Conservation (phyloP, 37 sponge, comb jelly and placozoan species). For the Petrosia ficiformis region DNA sequence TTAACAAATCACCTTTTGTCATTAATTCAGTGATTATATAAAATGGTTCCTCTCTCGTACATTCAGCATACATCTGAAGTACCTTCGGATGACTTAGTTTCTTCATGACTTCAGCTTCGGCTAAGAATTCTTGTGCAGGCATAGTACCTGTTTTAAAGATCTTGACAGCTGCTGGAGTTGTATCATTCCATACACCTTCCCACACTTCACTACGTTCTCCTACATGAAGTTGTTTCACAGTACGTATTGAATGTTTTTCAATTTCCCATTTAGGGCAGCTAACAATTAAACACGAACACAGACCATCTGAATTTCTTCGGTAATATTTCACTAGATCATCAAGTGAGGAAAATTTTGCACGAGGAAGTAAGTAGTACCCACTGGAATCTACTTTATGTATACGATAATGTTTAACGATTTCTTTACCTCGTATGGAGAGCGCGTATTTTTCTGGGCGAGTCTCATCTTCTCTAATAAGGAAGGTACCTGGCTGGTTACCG, state of each 20-base stretch:
- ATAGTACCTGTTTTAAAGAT: conserved; percentile 82
- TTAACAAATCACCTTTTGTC: conserved; percentile 78
- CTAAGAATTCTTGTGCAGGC: conserved; percentile 74
- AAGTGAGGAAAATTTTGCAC: conserved; percentile 68
- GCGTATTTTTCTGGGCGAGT: conserved; percentile 89
- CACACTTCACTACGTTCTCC: conserved; percentile 88
- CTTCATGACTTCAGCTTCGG: conserved; percentile 89
- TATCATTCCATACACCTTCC: conserved; percentile 80
- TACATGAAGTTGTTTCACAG: conserved; percentile 58
- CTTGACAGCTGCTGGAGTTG: conserved; percentile 84
- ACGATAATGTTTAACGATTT: conserved; percentile 89
- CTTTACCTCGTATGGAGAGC: conserved; percentile 76
- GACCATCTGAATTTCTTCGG: conserved; percentile 65
- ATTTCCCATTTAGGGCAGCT: conserved; percentile 92
- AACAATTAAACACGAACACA: conserved; percentile 68
- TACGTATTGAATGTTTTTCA: conserved; percentile 60
- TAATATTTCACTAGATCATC: conserved; percentile 84
- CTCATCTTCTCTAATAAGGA: conserved; percentile 87
- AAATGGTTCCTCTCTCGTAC: conserved; percentile 77
- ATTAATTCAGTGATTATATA: conserved; percentile 89
- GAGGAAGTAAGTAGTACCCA: conserved; percentile 91
- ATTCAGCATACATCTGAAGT: conserved; percentile 87
- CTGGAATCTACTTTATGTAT: conserved; percentile 77
- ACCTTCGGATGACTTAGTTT: conserved; percentile 80
- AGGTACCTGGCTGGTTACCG: conserved; percentile 75